phyloP scores from a whole-genome alignment of 2,797 vertebrate genomes.

The Coranthus polyacanthus region DNA sequence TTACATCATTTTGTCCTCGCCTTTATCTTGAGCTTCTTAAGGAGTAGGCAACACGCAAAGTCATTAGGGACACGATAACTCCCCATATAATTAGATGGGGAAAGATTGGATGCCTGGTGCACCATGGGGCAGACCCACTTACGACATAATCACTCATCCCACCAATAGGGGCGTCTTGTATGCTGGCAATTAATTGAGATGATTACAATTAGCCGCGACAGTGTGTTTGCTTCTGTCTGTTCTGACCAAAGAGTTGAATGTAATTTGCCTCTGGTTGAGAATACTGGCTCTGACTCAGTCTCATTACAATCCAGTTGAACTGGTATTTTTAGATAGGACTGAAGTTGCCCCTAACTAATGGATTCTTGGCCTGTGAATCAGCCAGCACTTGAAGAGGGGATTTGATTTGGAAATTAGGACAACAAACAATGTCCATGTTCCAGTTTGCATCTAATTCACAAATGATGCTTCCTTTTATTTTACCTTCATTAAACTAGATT shows the following conservation, averaged over 20 bases:
- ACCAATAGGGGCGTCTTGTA: conserved; percentile 64
- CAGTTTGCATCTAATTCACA: conserved; percentile 14
- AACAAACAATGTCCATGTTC: conserved; percentile 14
- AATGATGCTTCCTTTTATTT: not conserved
- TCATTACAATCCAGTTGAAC: conserved; percentile 42
- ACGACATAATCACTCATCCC: conserved; percentile 73
- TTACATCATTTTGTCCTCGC: conserved; percentile 80
- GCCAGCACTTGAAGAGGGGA: conserved; percentile 31
- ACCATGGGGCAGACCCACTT: conserved; percentile 75
- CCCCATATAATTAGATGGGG: conserved; percentile 78
- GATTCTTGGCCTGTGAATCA: conserved; percentile 58
- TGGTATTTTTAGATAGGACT: conserved; percentile 53
- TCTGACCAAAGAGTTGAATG: conserved; percentile 60
- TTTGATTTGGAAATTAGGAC: conserved; percentile 51
- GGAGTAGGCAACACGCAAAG: conserved; percentile 78
- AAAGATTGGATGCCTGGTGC: conserved; percentile 73
- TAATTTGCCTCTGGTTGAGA: conserved; percentile 56
- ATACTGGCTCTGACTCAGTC: conserved; percentile 48
- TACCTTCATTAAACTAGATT: not conserved
- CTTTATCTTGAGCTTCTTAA: conserved; percentile 81
- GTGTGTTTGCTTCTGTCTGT: conserved; percentile 62
- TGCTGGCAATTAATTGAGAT: conserved; percentile 74
- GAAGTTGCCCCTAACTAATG: conserved; percentile 50
- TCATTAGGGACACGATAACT: conserved; percentile 81
- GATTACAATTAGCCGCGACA: conserved; percentile 70